Evolutionary conservation across 2,797 vertebrate genomes (phyloP).

Genomic region (Emys orbicularis): DNA sequence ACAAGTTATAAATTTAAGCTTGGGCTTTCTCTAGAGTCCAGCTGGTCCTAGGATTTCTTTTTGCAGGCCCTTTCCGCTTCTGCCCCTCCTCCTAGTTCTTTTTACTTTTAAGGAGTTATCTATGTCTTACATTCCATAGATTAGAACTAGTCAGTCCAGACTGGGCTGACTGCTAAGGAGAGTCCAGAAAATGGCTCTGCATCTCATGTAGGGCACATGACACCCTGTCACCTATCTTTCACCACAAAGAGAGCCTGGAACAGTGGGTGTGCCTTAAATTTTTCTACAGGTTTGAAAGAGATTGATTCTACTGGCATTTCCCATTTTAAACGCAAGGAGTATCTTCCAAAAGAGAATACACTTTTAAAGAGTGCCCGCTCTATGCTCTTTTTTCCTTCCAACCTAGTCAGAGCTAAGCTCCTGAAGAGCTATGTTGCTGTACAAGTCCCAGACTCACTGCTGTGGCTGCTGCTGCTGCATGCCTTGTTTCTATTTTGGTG

Average conservation of each 20-base stretch:
- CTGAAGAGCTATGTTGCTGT: background rate
- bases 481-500: background rate
- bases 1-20: background rate
- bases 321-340: background rate
- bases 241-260: rapidly evolving
- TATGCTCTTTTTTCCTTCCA: too few species aligned
- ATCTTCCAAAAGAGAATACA: too few species aligned
- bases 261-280: background rate
- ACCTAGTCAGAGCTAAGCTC: background rate
- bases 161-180: background rate
- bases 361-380: too few species aligned
- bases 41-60: background rate
- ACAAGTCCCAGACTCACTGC: rapidly evolving
- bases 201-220: rapidly evolving
- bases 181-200: background rate
- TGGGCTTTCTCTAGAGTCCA: background rate
- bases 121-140: background rate
- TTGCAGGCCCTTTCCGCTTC: background rate
- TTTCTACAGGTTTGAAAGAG: background rate
- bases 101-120: background rate
- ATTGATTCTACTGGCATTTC: background rate
- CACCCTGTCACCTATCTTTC: background rate
- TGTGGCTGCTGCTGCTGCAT: too few species aligned
- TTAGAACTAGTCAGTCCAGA: background rate
- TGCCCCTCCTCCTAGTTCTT: background rate